Base-by-base conservation (phyloP, 2,797 vertebrate species). In the Pagetopsis macropterus region DNA sequence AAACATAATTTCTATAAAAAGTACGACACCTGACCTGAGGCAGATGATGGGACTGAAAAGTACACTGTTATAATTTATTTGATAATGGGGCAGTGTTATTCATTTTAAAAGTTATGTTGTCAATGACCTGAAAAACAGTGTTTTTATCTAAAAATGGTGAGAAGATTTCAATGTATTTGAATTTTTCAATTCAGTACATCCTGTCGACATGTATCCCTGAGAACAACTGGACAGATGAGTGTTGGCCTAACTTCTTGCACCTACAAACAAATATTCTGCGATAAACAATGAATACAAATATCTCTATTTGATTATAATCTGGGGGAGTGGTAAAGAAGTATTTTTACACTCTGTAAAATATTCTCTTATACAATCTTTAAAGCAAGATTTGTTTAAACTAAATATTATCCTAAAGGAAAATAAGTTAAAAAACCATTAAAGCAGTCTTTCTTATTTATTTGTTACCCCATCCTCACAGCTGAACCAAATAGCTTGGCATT, bases 401-500 rank as follows among this genome's bases (percentile, higher is more conserved):
- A 43, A 31, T 17, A 45, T 33, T 37, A 4, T 7, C 19, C 19
- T 54, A 9, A 21, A 51, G 49, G 5, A 21, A 51, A 51, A 21
- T 9, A 51, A 23, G 19, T 13, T 3, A n/a, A 51, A 49, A 49
- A 19, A 23, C 21, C n/a, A 51, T 51, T 23, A 51, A 51, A 51
- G 19, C 19, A 9, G n/a, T 51, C 21, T 51, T 51, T 37, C 5
- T n/a, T 7, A 27, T 4, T 3, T 16, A 37, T 37, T 9, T 9
- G 2, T 37, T 37, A 37, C 7, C 33, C 2, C 19, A 17, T 55
- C 33, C n/a, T 45, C 16, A 40, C 65, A 58, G 33, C 21, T 63
- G 57, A n/a, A 65, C 41, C 16, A 66, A 70, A 74, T 17, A 14
- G 21, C n/a, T 60, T 48, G 33, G 19, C 64, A 48, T 45, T 10